phyloP scores from a whole-genome alignment of 1,140 invertebrate genomes.

The Spodoptera frugiperda region DNA sequence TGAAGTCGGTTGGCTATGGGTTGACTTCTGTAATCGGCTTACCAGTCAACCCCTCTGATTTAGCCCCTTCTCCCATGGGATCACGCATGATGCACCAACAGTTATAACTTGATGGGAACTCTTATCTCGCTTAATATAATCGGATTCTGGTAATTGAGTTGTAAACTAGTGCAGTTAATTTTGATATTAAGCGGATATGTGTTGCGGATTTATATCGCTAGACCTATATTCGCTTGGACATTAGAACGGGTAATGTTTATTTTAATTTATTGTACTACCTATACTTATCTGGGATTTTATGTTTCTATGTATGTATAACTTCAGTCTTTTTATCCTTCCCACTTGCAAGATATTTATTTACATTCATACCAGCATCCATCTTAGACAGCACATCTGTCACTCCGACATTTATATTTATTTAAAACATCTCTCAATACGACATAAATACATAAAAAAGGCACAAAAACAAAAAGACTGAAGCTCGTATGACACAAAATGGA shows the following conservation, averaged over 20 bases:
- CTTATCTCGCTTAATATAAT: conserved; percentile 84
- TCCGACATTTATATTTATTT: conserved; percentile 28
- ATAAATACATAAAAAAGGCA: neutral
- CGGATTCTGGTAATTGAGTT: conserved; percentile 82
- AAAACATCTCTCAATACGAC: conserved; percentile 27
- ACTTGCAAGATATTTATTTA: neutral
- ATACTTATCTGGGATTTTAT: no score
- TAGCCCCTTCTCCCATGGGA: conserved; percentile 67
- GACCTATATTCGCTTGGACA: neutral
- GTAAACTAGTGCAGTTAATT: conserved; percentile 71
- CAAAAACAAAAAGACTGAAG: conserved; percentile 29
- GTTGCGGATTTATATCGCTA: conserved; percentile 14
- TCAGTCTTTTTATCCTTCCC: neutral
- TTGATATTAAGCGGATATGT: conserved; percentile 48
- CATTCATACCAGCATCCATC: neutral
- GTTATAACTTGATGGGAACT: conserved; percentile 79
- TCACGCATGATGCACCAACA: conserved; percentile 68
- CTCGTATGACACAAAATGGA: conserved; percentile 55
- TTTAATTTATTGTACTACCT: neutral
- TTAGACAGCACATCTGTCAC: conserved; percentile 33
- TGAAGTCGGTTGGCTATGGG: conserved; percentile 62
- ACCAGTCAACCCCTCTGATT: conserved; percentile 70
- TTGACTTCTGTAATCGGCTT: conserved; percentile 84
- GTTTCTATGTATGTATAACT: no score
- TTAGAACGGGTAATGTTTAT: neutral